These are phyloP conservation scores for Daubentonia madagascariensis DNA, from an alignment of 2,113 vertebrate species.

Conservation along the genomic window DNA sequence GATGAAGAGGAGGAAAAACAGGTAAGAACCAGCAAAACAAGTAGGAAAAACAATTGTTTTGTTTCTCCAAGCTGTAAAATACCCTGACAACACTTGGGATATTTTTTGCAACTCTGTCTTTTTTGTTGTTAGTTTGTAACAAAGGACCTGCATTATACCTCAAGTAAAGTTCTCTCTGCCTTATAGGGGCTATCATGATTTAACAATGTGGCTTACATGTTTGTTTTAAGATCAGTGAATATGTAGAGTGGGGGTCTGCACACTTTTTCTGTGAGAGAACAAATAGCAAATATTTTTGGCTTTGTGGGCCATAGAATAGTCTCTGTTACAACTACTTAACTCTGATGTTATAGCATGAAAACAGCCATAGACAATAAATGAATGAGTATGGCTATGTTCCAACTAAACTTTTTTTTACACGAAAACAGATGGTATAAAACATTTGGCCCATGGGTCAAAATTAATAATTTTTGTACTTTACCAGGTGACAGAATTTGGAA, in stretches of 20 bases:
- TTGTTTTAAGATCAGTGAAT: neutral
- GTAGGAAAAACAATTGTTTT: neutral
- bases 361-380: neutral
- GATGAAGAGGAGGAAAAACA: slow-evolving; percentile 46
- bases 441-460: slow-evolving; percentile 3
- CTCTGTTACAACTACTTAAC: neutral
- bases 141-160: neutral
- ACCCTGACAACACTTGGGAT: neutral
- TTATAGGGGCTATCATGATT: neutral
- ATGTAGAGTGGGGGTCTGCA: neutral
- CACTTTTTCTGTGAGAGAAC: neutral
- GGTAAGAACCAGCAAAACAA: slow-evolving; percentile 44
- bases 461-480: slow-evolving; percentile 21
- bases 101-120: neutral
- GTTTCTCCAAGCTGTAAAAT: neutral
- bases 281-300: neutral
- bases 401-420: neutral
- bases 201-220: neutral
- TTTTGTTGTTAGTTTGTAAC: slow-evolving; percentile 10
- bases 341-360: neutral
- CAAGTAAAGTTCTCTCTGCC: neutral
- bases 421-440: neutral
- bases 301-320: neutral
- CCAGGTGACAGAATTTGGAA: neutral
- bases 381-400: neutral